These are phyloP conservation scores for Pempheris klunzingeri DNA, from an alignment of 2,797 vertebrate species.

Conservation along the genomic window DNA sequence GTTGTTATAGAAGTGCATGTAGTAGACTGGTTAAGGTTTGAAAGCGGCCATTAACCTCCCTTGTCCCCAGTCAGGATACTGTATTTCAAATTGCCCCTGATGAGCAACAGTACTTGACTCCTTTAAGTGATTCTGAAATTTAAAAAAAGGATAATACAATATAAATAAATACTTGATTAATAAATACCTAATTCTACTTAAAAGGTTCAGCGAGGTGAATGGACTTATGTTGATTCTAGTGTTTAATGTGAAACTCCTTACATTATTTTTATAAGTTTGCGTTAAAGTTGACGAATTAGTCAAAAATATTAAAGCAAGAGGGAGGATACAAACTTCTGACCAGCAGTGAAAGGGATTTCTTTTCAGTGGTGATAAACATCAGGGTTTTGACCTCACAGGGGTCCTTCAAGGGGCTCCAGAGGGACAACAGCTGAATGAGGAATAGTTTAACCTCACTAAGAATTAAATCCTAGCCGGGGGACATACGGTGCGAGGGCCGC, in stretches of 20 bases:
- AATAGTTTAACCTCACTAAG: constrained; percentile 36
- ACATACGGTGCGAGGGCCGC: constrained; percentile 7
- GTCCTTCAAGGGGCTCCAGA: constrained; percentile 33
- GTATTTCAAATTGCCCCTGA: constrained; percentile 8
- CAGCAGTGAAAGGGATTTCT: constrained; percentile 13
- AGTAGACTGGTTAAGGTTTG: background rate
- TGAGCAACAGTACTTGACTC: too few species aligned
- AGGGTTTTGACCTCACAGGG: constrained; percentile 30
- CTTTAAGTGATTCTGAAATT: background rate
- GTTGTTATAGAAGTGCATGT: background rate
- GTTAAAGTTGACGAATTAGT: background rate
- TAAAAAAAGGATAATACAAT: background rate
- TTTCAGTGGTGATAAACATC: background rate
- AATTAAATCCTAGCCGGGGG: constrained; percentile 39
- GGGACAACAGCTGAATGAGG: constrained; percentile 38
- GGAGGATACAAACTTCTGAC: constrained; percentile 25
- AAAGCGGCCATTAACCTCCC: constrained; percentile 12
- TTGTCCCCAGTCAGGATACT: constrained; percentile 16
- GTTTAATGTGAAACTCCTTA: background rate
- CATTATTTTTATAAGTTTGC: background rate
- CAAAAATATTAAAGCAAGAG: constrained; percentile 19
- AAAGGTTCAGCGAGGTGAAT: background rate
- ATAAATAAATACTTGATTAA: background rate
- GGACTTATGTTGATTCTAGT: background rate
- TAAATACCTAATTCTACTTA: background rate